Conservation (phyloP, 2,888 invertebrate genomes). For the Dynastes grantii region DNA sequence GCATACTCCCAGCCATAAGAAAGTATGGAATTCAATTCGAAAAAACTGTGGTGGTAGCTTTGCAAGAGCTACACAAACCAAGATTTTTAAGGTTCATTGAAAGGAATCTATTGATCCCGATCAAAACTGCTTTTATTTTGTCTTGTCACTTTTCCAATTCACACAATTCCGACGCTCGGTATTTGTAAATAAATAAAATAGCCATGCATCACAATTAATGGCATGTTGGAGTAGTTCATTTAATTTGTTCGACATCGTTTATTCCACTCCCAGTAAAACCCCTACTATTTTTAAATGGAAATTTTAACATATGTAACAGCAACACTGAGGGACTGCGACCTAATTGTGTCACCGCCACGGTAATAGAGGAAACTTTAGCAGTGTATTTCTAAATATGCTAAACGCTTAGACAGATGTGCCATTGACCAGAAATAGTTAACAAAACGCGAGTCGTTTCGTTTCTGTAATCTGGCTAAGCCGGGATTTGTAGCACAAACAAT, state of each 20-base stretch:
- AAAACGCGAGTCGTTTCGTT: conserved; percentile 11
- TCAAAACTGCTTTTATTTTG: too few relatives aligned
- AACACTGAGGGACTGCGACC: neutral
- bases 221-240: neutral
- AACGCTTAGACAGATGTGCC: conserved; percentile 18
- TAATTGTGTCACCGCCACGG: conserved; percentile 1
- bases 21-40: too few relatives aligned
- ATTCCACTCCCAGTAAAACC: too few relatives aligned
- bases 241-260: neutral
- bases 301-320: too few relatives aligned
- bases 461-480: neutral
- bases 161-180: too few relatives aligned
- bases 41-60: too few relatives aligned
- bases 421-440: conserved; percentile 5
- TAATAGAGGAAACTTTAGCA: neutral
- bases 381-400: conserved; percentile 15
- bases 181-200: neutral
- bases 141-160: too few relatives aligned
- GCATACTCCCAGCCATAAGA: too few relatives aligned
- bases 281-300: too few relatives aligned
- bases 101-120: too few relatives aligned
- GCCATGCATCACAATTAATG: neutral
- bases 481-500: conserved; percentile 4
- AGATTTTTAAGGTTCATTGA: too few relatives aligned
- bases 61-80: too few relatives aligned